Evolutionary conservation across 2,113 vertebrate species (phyloP).

Genomic region (Alexandromys fortis): DNA sequence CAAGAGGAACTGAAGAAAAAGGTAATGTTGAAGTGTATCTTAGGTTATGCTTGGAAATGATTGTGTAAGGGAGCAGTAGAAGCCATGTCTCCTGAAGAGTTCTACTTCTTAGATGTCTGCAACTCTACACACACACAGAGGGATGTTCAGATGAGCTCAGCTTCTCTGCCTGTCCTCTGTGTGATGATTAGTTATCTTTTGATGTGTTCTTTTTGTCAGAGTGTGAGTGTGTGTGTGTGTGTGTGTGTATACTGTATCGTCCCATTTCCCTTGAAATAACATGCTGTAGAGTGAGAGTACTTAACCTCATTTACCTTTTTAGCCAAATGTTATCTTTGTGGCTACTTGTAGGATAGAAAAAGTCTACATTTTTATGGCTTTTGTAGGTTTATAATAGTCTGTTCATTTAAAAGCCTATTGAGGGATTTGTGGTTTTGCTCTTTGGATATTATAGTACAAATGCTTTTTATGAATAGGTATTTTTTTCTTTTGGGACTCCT

Average conservation of each 20-base stretch:
- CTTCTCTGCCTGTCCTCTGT: background rate
- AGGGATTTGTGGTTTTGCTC: constrained; percentile 7
- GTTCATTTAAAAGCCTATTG: constrained; percentile 11
- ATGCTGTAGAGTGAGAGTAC: background rate
- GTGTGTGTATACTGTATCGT: background rate
- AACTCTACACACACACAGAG: background rate
- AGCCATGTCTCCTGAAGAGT: background rate
- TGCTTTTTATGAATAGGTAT: background rate
- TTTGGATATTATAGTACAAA: constrained; percentile 7
- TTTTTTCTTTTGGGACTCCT: constrained; percentile 5
- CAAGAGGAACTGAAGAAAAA: constrained; percentile 99
- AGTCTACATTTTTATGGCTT: background rate
- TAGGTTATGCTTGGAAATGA: constrained; percentile 29
- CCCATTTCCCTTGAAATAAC: background rate
- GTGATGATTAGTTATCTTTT: background rate
- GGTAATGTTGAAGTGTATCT: constrained; percentile 83
- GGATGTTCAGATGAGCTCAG: background rate
- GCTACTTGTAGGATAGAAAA: constrained; percentile 3
- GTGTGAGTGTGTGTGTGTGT: background rate
- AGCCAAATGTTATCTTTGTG: background rate
- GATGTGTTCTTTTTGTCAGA: background rate
- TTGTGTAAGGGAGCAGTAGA: background rate
- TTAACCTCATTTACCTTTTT: background rate
- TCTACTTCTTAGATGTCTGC: background rate
- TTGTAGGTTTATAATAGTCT: background rate